Conservation (phyloP, 2,113 vertebrate species). For the Pedionomus torquatus region DNA sequence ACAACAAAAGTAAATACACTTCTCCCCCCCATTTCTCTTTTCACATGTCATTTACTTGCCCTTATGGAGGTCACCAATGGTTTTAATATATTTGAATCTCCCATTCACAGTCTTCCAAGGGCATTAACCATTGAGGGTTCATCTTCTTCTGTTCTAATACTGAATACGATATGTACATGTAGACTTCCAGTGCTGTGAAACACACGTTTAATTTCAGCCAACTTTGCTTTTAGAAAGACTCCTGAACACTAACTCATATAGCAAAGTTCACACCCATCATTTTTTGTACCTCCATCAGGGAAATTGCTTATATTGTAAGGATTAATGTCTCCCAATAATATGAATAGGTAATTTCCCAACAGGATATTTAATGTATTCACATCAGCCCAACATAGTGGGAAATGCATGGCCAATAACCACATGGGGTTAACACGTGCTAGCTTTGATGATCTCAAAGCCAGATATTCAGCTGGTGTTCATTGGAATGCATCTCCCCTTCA, state of each 20-base stretch:
- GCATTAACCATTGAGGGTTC: background rate
- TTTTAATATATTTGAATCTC: slow-evolving; percentile 26
- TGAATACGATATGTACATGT: background rate
- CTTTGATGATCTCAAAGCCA: slow-evolving; percentile 12
- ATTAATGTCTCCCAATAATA: slow-evolving; percentile 5
- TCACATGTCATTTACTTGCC: slow-evolving; percentile 11
- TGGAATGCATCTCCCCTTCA: background rate
- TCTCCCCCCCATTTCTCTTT: background rate
- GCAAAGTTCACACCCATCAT: background rate
- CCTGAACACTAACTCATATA: background rate
- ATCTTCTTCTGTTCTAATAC: background rate
- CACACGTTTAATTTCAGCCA: background rate
- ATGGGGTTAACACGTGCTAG: background rate
- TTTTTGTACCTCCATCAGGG: background rate
- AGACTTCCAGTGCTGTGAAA: background rate
- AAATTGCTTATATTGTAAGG: background rate
- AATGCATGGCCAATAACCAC: background rate
- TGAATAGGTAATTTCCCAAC: background rate
- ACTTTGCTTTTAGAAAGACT: background rate
- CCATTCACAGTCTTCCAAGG: background rate
- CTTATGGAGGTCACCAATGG: background rate
- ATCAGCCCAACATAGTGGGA: background rate
- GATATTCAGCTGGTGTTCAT: slow-evolving; percentile 5
- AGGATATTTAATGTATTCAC: background rate
- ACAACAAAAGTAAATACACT: background rate